phyloP scores from a whole-genome alignment of 2,797 vertebrate genomes.

The Paedocypris micromegethes region DNA sequence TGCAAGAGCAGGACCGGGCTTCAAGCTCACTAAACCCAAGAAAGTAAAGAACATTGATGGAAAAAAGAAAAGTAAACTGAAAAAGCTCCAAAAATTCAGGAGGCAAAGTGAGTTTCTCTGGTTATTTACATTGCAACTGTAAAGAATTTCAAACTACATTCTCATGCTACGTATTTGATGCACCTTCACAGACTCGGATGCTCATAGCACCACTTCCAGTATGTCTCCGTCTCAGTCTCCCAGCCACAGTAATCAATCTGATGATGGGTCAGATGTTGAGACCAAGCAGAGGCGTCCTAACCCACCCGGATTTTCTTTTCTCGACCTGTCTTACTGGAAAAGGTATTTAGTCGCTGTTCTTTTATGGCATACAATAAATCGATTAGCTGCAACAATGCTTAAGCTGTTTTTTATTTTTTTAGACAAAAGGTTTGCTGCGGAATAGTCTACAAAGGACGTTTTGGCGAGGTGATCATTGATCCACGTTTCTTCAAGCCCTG shows the following conservation, averaged over 20 bases:
- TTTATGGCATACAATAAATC: no score
- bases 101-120: slow-evolving; percentile 68
- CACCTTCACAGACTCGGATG: slow-evolving; percentile 69
- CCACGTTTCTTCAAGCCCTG: slow-evolving; percentile 80
- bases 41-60: slow-evolving; percentile 73
- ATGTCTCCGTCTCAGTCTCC: slow-evolving; percentile 77
- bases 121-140: not conserved
- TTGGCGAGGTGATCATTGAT: slow-evolving; percentile 79
- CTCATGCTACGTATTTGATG: slow-evolving; percentile 1
- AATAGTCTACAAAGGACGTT: slow-evolving; percentile 77
- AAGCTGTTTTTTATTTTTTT: not conserved
- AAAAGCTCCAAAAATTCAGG: slow-evolving; percentile 73
- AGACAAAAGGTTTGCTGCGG: slow-evolving; percentile 81
- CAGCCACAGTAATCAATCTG: slow-evolving; percentile 77
- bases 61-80: slow-evolving; percentile 75
- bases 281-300: slow-evolving; percentile 70
- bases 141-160: no score
- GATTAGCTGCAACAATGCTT: no score
- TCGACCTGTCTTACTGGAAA: slow-evolving; percentile 80
- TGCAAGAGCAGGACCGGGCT: slow-evolving; percentile 77
- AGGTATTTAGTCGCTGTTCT: slow-evolving; percentile 51
- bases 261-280: slow-evolving; percentile 76
- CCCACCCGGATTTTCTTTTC: slow-evolving; percentile 71
- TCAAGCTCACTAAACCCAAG: slow-evolving; percentile 78
- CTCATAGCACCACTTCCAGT: slow-evolving; percentile 78